These are phyloP conservation scores for Penaeus monodon DNA, from an alignment of 2,888 invertebrate genomes.

Conservation along the genomic window DNA sequence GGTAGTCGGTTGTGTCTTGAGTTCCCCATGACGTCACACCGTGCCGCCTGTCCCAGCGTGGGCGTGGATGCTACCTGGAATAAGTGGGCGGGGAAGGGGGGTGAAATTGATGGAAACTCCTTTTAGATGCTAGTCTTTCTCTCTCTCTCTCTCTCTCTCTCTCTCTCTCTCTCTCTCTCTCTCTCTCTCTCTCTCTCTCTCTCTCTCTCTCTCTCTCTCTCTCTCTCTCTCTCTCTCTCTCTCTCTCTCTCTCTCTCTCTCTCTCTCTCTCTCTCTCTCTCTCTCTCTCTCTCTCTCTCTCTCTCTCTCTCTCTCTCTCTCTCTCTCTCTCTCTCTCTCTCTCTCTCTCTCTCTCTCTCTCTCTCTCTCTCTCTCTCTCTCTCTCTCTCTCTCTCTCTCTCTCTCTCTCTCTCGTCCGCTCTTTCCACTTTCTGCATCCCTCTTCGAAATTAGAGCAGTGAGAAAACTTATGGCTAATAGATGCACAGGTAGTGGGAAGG, in stretches of 20 bases:
- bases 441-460: neutral
- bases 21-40: too few relatives aligned
- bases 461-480: neutral
- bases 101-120: too few relatives aligned
- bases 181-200: constrained; percentile 22
- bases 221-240: neutral
- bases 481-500: constrained; percentile 10
- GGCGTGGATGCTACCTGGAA: too few relatives aligned
- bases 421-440: neutral
- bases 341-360: neutral
- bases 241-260: neutral
- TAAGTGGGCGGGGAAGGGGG: too few relatives aligned
- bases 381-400: neutral
- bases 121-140: neutral
- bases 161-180: constrained; percentile 21
- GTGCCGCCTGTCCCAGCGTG: too few relatives aligned
- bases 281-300: neutral
- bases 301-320: neutral
- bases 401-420: neutral
- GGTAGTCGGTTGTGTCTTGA: too few relatives aligned
- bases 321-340: neutral
- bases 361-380: neutral
- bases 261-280: neutral
- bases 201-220: neutral
- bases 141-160: constrained; percentile 21